Conservation (phyloP, 2,888 invertebrate species). For the Meta bourneti region DNA sequence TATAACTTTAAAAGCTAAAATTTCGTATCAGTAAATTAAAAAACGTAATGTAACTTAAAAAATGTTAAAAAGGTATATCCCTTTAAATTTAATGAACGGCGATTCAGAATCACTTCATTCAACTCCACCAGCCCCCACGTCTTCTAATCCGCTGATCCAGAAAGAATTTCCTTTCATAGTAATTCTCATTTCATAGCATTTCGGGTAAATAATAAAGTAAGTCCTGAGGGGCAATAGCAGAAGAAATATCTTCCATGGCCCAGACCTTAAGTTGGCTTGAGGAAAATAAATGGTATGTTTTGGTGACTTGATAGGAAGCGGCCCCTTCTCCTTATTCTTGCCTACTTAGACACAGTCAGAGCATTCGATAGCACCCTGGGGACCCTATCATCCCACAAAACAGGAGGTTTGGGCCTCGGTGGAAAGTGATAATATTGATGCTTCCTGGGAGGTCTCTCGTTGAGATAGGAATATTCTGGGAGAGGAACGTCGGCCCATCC, state of each 20-base stretch:
- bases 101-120: no score
- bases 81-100: no score
- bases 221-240: background rate
- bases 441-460: background rate
- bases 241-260: background rate
- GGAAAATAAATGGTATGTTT: constrained; percentile 48
- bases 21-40: no score
- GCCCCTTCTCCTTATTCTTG: background rate
- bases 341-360: background rate
- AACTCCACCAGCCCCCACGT: no score
- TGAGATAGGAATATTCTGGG: no score
- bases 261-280: constrained; percentile 7
- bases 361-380: constrained; percentile 30
- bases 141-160: no score
- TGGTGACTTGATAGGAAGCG: constrained; percentile 28
- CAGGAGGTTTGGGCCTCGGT: background rate
- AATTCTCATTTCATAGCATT: no score
- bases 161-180: no score
- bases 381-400: constrained; percentile 1
- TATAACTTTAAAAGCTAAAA: no score
- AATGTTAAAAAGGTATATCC: no score
- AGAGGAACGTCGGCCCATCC: background rate
- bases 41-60: no score
- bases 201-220: no score
- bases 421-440: constrained; percentile 9